phyloP scores from a whole-genome alignment of 1,140 invertebrate species.

The Dreissena polymorpha region DNA sequence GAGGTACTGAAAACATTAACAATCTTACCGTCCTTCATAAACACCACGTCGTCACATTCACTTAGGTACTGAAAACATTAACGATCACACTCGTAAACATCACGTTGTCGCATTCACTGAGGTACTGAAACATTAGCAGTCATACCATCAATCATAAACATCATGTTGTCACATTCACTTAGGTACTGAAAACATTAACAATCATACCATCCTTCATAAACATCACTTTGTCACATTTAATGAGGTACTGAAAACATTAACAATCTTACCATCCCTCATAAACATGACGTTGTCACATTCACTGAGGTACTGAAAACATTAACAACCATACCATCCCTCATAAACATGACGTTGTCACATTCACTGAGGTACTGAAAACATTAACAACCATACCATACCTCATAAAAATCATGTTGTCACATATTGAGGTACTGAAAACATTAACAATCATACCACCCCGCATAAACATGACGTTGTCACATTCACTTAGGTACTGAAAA shows the following conservation, averaged over 20 bases:
- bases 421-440: conserved; percentile 76
- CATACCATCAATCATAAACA: conserved; percentile 78
- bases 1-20: conserved; percentile 73
- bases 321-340: conserved; percentile 77
- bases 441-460: background rate
- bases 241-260: conserved; percentile 75
- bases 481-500: conserved; percentile 77
- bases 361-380: conserved; percentile 76
- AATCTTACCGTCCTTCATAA: too few relatives aligned
- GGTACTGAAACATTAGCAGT: conserved; percentile 77
- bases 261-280: conserved; percentile 77
- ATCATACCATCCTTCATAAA: background rate
- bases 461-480: conserved; percentile 82
- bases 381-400: background rate
- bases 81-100: too few relatives aligned
- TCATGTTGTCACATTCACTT: conserved; percentile 82
- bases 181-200: conserved; percentile 73
- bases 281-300: conserved; percentile 83
- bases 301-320: conserved; percentile 77
- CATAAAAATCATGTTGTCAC: conserved; percentile 82
- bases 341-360: conserved; percentile 83
- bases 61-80: too few relatives aligned
- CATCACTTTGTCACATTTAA: too few relatives aligned
- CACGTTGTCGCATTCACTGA: background rate
- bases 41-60: too few relatives aligned